A percentile compares a stretch with the other conserved stretches of the same genome.
Conservation (phyloP, 2,888 invertebrate genomes). For the Elmis aenea region DNA sequence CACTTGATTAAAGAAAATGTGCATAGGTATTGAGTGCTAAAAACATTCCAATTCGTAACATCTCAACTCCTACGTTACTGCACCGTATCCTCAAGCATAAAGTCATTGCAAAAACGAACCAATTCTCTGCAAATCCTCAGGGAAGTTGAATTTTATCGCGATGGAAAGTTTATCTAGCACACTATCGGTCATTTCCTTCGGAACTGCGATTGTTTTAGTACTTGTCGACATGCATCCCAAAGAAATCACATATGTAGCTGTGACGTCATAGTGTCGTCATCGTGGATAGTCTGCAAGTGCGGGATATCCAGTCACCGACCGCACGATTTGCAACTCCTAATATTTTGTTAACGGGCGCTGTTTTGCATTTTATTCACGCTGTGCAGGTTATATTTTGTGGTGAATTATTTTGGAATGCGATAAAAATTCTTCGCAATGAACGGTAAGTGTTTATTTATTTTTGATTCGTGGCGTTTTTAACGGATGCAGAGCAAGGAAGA, state of each 20-base stretch:
- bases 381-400: background rate
- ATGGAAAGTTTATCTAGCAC: no score
- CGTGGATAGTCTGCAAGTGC: slow-evolving; percentile 12
- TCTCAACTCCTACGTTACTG: no score
- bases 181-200: background rate
- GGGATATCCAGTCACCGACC: slow-evolving; percentile 10
- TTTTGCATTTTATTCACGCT: background rate
- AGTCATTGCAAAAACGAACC: no score
- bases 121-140: no score
- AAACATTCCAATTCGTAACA: no score
- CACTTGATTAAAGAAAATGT: no score
- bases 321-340: slow-evolving; percentile 4
- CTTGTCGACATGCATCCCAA: background rate
- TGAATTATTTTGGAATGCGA: no score
- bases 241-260: slow-evolving; percentile 12
- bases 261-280: slow-evolving; percentile 19
- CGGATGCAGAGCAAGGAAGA: no score
- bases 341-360: background rate
- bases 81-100: no score
- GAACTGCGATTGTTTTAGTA: background rate
- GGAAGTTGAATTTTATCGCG: no score
- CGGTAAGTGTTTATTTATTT: slow-evolving; percentile 6
- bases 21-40: no score
- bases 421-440: slow-evolving; percentile 3
- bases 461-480: slow-evolving; percentile 1